A percentile compares a stretch with the other conserved stretches of the same genome.
These are phyloP conservation scores for Luidia sarsii DNA, from an alignment of 53 echinoderm and acorn worm genomes.

Conservation along the genomic window DNA sequence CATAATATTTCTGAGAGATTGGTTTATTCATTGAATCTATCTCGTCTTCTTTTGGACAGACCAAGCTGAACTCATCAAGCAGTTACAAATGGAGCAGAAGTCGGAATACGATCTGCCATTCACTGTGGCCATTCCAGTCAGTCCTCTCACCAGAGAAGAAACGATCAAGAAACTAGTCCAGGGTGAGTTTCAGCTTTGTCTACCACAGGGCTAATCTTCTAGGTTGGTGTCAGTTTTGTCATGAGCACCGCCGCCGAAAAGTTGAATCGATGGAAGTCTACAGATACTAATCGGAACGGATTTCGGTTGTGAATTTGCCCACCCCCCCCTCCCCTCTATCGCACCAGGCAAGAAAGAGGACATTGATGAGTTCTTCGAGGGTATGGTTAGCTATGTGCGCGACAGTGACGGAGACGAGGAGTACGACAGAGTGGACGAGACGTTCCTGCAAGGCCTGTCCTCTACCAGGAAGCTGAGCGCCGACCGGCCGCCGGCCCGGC, in stretches of 20 bases:
- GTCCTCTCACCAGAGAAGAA: constrained; percentile 22
- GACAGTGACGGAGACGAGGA: constrained; percentile 46
- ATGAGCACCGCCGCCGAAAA: too few relatives aligned
- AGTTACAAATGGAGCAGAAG: neutral
- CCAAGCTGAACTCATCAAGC: neutral
- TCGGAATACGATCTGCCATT: constrained; percentile 39
- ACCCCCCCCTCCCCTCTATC: too few relatives aligned
- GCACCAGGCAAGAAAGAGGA: constrained; percentile 42
- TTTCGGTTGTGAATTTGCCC: too few relatives aligned
- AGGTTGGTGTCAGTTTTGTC: too few relatives aligned
- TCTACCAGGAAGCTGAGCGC: neutral
- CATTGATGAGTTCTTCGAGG: constrained; percentile 43
- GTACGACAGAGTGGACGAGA: constrained; percentile 19
- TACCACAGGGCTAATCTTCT: too few relatives aligned
- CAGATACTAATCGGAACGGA: too few relatives aligned
- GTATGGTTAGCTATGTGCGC: constrained; percentile 21
- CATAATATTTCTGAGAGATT: too few relatives aligned
- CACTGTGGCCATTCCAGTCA: constrained; percentile 33
- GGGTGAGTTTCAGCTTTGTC: constrained; percentile 38
- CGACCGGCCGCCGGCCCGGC: neutral
- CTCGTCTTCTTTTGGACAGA: constrained; percentile 19
- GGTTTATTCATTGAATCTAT: too few relatives aligned
- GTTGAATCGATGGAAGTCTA: too few relatives aligned
- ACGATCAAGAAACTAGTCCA: constrained; percentile 44
- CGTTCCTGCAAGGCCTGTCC: neutral